Percentiles rank a stretch among this genome's conserved stretches.
phyloP scores from a whole-genome alignment of 2,888 invertebrate species.

The Aspidiotus rigidus region DNA sequence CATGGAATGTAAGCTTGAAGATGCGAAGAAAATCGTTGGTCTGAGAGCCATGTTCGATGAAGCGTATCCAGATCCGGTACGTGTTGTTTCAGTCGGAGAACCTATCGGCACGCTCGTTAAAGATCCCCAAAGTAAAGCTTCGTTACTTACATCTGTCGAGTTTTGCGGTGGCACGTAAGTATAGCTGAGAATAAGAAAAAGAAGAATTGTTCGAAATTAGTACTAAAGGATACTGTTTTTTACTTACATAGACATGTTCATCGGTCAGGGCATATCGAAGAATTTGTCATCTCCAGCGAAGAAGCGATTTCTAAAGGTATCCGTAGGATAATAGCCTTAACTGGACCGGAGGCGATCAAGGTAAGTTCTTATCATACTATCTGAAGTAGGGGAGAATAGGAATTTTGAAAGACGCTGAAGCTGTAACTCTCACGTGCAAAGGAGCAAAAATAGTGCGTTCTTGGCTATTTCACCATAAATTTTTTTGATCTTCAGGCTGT shows the following conservation, averaged over 20 bases:
- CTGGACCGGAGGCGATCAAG: slow-evolving; percentile 82
- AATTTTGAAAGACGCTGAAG: not conserved
- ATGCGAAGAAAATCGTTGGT: slow-evolving; percentile 86
- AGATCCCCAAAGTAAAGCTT: slow-evolving; percentile 72
- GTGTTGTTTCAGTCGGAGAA: slow-evolving; percentile 87
- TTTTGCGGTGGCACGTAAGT: slow-evolving; percentile 95
- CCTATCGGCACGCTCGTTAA: slow-evolving; percentile 79
- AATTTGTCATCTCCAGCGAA: slow-evolving; percentile 91
- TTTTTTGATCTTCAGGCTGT: slow-evolving; percentile 44
- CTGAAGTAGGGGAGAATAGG: not conserved
- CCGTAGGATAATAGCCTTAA: slow-evolving; percentile 89
- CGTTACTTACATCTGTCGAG: slow-evolving; percentile 83
- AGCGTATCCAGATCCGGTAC: slow-evolving; percentile 93
- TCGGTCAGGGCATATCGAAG: slow-evolving; percentile 84
- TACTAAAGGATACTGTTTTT: not conserved
- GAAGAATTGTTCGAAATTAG: not conserved
- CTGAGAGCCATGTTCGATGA: slow-evolving; percentile 97
- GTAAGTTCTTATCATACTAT: no score
- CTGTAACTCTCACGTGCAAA: not conserved
- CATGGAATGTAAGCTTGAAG: slow-evolving; percentile 68
- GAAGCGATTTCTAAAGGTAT: slow-evolving; percentile 99
- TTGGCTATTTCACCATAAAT: not conserved
- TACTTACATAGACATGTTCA: slow-evolving; percentile 59
- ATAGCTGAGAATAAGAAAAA: not conserved
- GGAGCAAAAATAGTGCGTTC: not conserved